A percentile compares a stretch with the other conserved stretches of the same genome.
phyloP scores from a whole-genome alignment of 2,113 vertebrate species.

The Ammodytes marinus region DNA sequence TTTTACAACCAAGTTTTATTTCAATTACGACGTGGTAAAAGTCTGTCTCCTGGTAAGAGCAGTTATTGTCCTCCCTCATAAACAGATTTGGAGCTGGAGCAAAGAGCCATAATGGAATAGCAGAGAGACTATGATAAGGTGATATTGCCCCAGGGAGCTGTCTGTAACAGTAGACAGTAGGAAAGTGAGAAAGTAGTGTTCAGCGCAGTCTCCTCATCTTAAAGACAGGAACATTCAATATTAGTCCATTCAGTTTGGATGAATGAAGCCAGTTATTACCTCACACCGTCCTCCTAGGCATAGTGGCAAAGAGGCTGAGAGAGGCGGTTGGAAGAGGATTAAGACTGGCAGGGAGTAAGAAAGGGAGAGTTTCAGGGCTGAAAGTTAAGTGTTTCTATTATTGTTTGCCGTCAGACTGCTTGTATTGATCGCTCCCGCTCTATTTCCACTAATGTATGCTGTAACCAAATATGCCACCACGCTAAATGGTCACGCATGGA shows the following conservation, averaged over 20 bases:
- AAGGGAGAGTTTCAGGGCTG: constrained; percentile 13
- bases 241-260: constrained; percentile 32
- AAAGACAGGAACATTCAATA: constrained; percentile 49
- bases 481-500: background rate
- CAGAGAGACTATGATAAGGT: constrained; percentile 57
- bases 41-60: constrained; percentile 46
- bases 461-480: constrained; percentile 9
- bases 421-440: background rate
- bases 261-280: constrained; percentile 36
- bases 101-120: constrained; percentile 44
- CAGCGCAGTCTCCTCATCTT: constrained; percentile 8
- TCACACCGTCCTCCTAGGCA: background rate
- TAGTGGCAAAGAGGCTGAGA: background rate
- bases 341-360: constrained; percentile 1
- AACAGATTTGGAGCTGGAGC: constrained; percentile 55
- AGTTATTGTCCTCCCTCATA: constrained; percentile 54
- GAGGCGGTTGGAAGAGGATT: constrained; percentile 1
- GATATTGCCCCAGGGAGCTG: constrained; percentile 56
- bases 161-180: constrained; percentile 22
- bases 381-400: constrained; percentile 20
- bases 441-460: background rate
- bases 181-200: constrained; percentile 27
- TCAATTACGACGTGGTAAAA: constrained; percentile 31
- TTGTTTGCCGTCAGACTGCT: constrained; percentile 21
- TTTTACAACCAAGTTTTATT: constrained; percentile 37